Conservation (phyloP, 37 sponge, comb jelly and placozoan genomes). For the Crambe crambe region DNA sequence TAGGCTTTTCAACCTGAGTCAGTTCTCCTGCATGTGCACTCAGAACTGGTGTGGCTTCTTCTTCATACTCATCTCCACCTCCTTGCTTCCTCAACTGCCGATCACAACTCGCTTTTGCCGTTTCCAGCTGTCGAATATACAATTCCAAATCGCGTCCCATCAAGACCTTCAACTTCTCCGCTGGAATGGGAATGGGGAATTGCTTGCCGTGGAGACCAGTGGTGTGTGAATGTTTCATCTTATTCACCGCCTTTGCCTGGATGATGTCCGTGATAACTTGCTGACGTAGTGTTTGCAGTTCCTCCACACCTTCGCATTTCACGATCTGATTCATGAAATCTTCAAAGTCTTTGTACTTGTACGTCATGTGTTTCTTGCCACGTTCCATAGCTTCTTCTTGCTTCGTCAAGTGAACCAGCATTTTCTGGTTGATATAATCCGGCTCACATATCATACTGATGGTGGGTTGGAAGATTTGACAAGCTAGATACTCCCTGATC, state of each 20-base stretch:
- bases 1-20: not conserved
- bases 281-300: constrained; percentile 70
- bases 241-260: constrained; percentile 83
- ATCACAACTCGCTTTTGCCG: constrained; percentile 63
- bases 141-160: constrained; percentile 69
- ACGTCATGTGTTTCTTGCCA: constrained; percentile 37
- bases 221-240: constrained; percentile 60
- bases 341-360: constrained; percentile 62
- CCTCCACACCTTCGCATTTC: constrained; percentile 56
- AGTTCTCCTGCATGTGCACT: not conserved
- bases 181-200: constrained; percentile 75
- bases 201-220: constrained; percentile 47
- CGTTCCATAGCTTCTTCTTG: constrained; percentile 65
- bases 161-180: constrained; percentile 69
- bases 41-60: not conserved
- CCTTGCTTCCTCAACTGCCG: constrained; percentile 63
- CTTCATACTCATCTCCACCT: constrained; percentile 62
- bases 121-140: constrained; percentile 77
- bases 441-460: constrained; percentile 88
- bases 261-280: constrained; percentile 85
- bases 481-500: constrained; percentile 65
- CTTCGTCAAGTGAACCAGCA: constrained; percentile 54
- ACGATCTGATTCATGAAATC: constrained; percentile 79
- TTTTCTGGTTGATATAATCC: constrained; percentile 87
- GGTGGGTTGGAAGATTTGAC: constrained; percentile 68